Conservation (phyloP, 2,888 invertebrate species). For the Ophion obscuratus region DNA sequence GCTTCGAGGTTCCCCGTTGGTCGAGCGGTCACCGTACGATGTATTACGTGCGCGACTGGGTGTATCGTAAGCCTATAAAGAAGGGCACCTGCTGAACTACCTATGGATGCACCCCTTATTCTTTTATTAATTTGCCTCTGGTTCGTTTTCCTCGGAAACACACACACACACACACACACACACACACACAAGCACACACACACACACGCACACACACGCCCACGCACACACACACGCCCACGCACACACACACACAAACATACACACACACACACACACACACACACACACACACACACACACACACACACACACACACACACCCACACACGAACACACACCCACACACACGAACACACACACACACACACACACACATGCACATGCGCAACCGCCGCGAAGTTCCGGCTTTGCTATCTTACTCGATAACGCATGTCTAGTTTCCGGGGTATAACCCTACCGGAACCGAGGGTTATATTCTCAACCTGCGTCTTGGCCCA, state of each 20-base stretch:
- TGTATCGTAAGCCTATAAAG: not conserved
- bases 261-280: not conserved
- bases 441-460: conserved; percentile 20
- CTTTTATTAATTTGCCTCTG: conserved; percentile 19
- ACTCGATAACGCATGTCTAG: conserved; percentile 24
- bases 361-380: no score
- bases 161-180: no score
- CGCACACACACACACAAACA: no score
- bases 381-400: conserved; percentile 24
- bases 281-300: not conserved
- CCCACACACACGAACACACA: no score
- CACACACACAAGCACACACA: not conserved
- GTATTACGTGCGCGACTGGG: no score
- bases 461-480: conserved; percentile 25
- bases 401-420: conserved; percentile 51
- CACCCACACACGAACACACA: not conserved
- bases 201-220: not conserved
- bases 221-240: not conserved
- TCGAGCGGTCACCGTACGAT: no score
- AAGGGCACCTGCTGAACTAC: conserved; percentile 5
- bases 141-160: conserved; percentile 46
- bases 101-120: conserved; percentile 31
- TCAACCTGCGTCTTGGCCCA: conserved; percentile 4
- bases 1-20: not conserved
- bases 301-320: not conserved